phyloP scores from a whole-genome alignment of 1,140 invertebrate species.

The Littorina saxatilis region DNA sequence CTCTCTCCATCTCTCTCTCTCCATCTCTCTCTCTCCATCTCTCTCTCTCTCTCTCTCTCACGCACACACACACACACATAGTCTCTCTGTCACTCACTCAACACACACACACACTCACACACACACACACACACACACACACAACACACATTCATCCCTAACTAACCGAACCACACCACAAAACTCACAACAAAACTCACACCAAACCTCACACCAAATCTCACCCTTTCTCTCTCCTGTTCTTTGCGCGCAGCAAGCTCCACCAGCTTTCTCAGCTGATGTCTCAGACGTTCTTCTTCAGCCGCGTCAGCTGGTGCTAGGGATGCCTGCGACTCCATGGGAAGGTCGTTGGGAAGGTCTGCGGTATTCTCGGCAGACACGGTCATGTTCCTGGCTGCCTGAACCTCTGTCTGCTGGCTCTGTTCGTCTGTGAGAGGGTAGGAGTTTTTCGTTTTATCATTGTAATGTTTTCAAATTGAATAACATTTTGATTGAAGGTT shows the following conservation, averaged over 20 bases:
- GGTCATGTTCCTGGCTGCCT: too few species aligned
- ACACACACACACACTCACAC: background rate
- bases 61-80: slow-evolving; percentile 1
- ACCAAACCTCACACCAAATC: background rate
- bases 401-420: too few species aligned
- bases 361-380: too few species aligned
- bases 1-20: too few species aligned
- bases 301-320: background rate
- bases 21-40: too few species aligned
- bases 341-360: too few species aligned
- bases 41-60: too few species aligned
- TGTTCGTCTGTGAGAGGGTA: too few species aligned
- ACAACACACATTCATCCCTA: background rate
- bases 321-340: background rate
- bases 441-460: too few species aligned
- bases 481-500: too few species aligned
- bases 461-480: too few species aligned
- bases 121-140: slow-evolving; percentile 5
- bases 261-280: slow-evolving; percentile 32
- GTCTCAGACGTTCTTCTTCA: background rate
- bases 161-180: background rate
- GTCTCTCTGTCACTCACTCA: background rate
- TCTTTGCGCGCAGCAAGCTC: slow-evolving; percentile 41
- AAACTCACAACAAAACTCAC: background rate
- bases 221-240: slow-evolving; percentile 34